phyloP scores from a whole-genome alignment of 2,113 vertebrate species.

The Micronycteris hirsuta region DNA sequence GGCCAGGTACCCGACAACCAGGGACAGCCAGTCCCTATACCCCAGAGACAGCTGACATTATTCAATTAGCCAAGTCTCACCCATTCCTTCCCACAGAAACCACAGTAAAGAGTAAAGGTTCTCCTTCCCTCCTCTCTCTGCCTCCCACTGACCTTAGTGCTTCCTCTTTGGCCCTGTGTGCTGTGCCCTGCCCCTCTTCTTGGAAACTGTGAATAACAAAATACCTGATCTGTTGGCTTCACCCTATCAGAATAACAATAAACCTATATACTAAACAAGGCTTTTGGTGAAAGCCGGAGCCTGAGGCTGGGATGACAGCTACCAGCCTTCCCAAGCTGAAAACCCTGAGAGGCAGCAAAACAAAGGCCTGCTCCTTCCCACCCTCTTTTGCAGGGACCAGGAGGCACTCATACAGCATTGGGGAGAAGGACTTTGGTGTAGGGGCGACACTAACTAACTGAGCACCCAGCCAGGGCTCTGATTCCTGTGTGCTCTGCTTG shows the following conservation, averaged over 20 bases:
- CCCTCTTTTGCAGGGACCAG: not conserved
- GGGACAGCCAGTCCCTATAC: not conserved
- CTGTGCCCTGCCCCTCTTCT: not conserved
- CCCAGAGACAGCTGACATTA: not conserved
- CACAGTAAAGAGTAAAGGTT: no score
- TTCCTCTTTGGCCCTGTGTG: not conserved
- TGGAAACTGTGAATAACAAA: not conserved
- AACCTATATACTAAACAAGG: not conserved
- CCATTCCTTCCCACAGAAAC: not conserved
- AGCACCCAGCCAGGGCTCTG: no score
- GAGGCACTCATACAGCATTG: not conserved
- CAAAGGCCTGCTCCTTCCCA: not conserved
- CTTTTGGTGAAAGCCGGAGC: not conserved
- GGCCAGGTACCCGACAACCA: not conserved
- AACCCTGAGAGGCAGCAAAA: not conserved
- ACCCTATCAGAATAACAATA: not conserved
- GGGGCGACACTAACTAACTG: no score
- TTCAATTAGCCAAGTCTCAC: not conserved
- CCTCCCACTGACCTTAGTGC: not conserved
- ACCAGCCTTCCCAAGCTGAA: not conserved
- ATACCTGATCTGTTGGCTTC: not conserved
- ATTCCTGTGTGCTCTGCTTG: not conserved
- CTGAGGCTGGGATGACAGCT: not conserved
- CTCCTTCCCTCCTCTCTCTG: not conserved
- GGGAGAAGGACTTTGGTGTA: not conserved